Percentiles rank a stretch among this genome's conserved stretches.
Conservation (phyloP, 2,797 vertebrate genomes). For the Acropternis orthonyx region DNA sequence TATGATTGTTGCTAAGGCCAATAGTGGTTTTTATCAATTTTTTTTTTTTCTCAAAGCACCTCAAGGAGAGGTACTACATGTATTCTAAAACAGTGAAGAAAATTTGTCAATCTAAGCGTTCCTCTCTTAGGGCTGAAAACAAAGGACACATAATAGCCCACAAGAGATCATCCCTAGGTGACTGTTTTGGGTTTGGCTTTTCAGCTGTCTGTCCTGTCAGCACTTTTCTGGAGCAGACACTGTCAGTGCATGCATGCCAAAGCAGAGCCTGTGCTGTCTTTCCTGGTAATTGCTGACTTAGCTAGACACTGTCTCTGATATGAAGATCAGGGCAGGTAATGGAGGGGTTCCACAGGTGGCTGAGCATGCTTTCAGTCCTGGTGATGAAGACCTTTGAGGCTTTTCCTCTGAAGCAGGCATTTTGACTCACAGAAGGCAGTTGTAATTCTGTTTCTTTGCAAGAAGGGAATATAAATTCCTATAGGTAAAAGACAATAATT, state of each 20-base stretch:
- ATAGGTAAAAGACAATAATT: not conserved
- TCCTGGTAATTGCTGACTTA: not conserved
- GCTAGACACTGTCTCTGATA: not conserved
- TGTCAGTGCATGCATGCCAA: not conserved
- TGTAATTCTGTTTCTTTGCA: not conserved
- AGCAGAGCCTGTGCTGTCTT: not conserved
- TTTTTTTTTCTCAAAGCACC: not conserved
- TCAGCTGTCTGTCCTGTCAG: conserved; percentile 17
- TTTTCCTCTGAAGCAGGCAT: not conserved
- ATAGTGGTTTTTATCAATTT: accelerated
- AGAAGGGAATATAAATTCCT: not conserved
- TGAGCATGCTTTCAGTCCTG: accelerated
- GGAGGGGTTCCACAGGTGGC: not conserved
- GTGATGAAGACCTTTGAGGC: not conserved
- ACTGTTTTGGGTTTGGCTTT: conserved; percentile 25
- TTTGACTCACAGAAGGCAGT: not conserved
- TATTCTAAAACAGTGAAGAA: not conserved
- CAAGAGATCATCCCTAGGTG: not conserved
- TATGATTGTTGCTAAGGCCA: not conserved
- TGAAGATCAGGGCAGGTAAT: not conserved
- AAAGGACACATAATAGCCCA: not conserved
- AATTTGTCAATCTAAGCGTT: not conserved
- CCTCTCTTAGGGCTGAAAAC: not conserved
- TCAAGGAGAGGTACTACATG: accelerated
- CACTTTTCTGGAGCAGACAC: conserved; percentile 1